A percentile compares a stretch with the other conserved stretches of the same genome.
phyloP scores from a whole-genome alignment of 1,140 invertebrate species.

The Rhagoletis zephyria region DNA sequence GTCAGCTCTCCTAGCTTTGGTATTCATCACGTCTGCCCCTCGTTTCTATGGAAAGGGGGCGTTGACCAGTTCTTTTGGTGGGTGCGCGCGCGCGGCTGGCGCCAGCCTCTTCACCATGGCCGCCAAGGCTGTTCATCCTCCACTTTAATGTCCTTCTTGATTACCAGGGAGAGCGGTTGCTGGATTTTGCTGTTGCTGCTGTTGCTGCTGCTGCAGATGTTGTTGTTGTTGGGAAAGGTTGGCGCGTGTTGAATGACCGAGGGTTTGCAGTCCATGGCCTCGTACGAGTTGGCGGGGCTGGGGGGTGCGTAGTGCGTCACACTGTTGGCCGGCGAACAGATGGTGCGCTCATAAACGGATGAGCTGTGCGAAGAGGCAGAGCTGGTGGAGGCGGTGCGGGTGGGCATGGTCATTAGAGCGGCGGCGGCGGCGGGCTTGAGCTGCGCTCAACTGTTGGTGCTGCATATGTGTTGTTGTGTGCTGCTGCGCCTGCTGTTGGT shows the following conservation, averaged over 20 bases:
- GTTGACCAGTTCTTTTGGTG: slow-evolving; percentile 16
- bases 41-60: neutral
- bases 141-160: slow-evolving; percentile 76
- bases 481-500: slow-evolving; percentile 76
- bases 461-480: slow-evolving; percentile 76
- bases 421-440: slow-evolving; percentile 74
- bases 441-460: slow-evolving; percentile 70
- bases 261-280: slow-evolving; percentile 71
- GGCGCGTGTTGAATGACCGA: slow-evolving; percentile 73
- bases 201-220: too few species aligned
- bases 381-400: slow-evolving; percentile 80
- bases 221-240: slow-evolving; percentile 68
- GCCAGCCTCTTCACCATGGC: slow-evolving; percentile 78
- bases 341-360: slow-evolving; percentile 72
- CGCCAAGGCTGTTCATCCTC: slow-evolving; percentile 79
- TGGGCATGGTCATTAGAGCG: slow-evolving; percentile 81
- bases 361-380: slow-evolving; percentile 78
- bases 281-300: slow-evolving; percentile 71
- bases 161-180: slow-evolving; percentile 81
- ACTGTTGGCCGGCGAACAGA: slow-evolving; percentile 66
- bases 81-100: neutral
- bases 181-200: slow-evolving; percentile 65
- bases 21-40: slow-evolving; percentile 19
- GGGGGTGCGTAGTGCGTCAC: slow-evolving; percentile 72
- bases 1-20: neutral